These are phyloP conservation scores for Petrocephalus microphthalmus DNA, from an alignment of 2,113 vertebrate species.

Conservation along the genomic window DNA sequence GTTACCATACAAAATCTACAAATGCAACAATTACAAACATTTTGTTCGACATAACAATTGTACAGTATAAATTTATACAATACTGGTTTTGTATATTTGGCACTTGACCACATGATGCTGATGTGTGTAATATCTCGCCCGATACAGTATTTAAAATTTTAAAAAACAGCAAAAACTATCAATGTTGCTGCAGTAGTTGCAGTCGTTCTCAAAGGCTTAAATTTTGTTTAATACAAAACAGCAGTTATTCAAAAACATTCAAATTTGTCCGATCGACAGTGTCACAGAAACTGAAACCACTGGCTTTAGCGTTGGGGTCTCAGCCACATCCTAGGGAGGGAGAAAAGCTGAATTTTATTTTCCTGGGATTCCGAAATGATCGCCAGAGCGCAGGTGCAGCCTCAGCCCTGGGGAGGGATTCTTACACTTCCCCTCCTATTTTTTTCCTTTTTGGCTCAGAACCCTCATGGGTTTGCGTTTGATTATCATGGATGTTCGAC, in stretches of 20 bases:
- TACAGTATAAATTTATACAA: slow-evolving; percentile 70
- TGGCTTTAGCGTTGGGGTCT: slow-evolving; percentile 21
- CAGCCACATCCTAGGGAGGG: slow-evolving; percentile 29
- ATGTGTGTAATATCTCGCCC: slow-evolving; percentile 48
- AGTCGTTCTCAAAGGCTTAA: slow-evolving; percentile 38
- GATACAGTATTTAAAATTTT: slow-evolving; percentile 31
- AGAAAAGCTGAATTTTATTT: not conserved
- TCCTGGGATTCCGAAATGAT: slow-evolving; percentile 1
- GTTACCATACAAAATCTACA: slow-evolving; percentile 69
- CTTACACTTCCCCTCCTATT: not conserved
- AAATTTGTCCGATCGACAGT: slow-evolving; percentile 41
- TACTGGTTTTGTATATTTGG: slow-evolving; percentile 67
- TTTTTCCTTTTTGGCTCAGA: not conserved
- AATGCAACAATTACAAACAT: slow-evolving; percentile 68
- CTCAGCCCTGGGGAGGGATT: not conserved
- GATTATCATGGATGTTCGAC: not conserved
- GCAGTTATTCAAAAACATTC: slow-evolving; percentile 45
- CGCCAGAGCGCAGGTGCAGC: not conserved
- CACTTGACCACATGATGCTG: slow-evolving; percentile 60
- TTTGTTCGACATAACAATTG: slow-evolving; percentile 62
- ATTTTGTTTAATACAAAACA: slow-evolving; percentile 40
- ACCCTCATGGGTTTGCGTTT: not conserved
- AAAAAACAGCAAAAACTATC: slow-evolving; percentile 45
- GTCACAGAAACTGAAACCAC: slow-evolving; percentile 32
- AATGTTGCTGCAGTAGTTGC: slow-evolving; percentile 47